Evolutionary conservation across 2,113 vertebrate genomes (phyloP), one percentile per base, ranked within the genome.

Genomic region (Corythoichthys intestinalis): DNA sequence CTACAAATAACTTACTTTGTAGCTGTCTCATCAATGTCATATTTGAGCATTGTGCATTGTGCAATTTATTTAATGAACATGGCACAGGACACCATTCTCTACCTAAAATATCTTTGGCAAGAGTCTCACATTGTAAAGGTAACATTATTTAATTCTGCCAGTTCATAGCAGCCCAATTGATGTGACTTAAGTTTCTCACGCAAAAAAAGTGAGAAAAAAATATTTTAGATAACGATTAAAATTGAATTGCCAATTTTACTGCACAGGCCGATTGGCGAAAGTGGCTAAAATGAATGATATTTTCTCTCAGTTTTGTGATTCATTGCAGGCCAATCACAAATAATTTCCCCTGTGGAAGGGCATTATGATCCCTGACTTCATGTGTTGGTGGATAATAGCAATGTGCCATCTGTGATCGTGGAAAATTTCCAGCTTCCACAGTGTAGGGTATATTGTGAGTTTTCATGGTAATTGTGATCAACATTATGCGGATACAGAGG

Each of bases 401-500:
- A 11, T 75, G 44, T 65, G 63, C 53, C 53, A 53, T n/a, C 38
- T 57, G 59, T 74, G 66, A 76, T 66, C 53, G 67, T 67, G 35
- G 10, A 56, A 75, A 71, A 7, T 28, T 44, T 63, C 63, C 15
- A 8, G 53, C 74, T 63, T 60, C 56, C 47, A 46, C 70, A 47
- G 52, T 69, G 58, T 13, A 11, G 59, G 68, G 56, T 52, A 70
- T 68, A 69, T 34, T 34, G 38, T 44, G 35, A 72, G 14, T 28
- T 67, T 74, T 71, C 49, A 59, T 12, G 68, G 57, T 38, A 66
- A 68, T 66, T 67, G 37, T 76, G 67, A 76, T 53, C 60, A 70
- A 65, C 57, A 54, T 74, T 65, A 64, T 65, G 47, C 38, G 65
- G 60, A 13, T 10, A 1, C 52, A 7, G 73, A 70, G 50, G 14